Base-by-base conservation (phyloP, 1,140 invertebrate species). In the Homarus americanus region DNA sequence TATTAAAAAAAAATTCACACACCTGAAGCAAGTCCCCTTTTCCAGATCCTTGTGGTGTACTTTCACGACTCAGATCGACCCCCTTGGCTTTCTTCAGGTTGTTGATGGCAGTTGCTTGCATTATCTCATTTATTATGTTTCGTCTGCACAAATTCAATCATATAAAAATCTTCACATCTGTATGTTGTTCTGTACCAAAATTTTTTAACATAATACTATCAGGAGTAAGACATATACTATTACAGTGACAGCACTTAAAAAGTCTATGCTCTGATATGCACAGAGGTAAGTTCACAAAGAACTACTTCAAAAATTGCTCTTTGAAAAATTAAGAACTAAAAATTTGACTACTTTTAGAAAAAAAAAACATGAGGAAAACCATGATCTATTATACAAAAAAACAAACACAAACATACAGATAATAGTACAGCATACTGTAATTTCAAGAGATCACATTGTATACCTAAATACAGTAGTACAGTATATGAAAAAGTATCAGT, bases 91-190 rank as follows among this genome's bases (percentile, higher is more conserved):
- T 95, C 94, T 98, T 98, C 76, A 98, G 95, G 94, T 98, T 98
- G 94, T 98, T 97, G 86, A 98, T 96, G 2, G 97, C 98, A 58
- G 98, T 98, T 0, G 97, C 97, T 95, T 98, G 97, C 97, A 98
- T 98, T 92, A 98, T 97, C 95, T 98, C 97, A 38, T 96, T 97
- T 0, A 98, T 96, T 91, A 98, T 98, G 93, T 97, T 97, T 92
- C 97, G 97, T 87, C 97, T 97, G 93, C 78, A 87, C 40, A 40
- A 73, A 78, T 32, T 7, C 28, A 69, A 69, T 32, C 7, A 69
- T 32, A 32, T 69, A 10, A 69, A 28, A 1, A 32, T 66, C 28
- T 32, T 32, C 5, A 28, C 12, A 32, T 9, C 28, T 28, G 63
- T 10, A 24, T 69, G 9, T 9, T 32, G 28, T 1, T 32, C n/a